Base-by-base conservation (phyloP, 1,140 invertebrate genomes). In the Drosophila arawakana region DNA sequence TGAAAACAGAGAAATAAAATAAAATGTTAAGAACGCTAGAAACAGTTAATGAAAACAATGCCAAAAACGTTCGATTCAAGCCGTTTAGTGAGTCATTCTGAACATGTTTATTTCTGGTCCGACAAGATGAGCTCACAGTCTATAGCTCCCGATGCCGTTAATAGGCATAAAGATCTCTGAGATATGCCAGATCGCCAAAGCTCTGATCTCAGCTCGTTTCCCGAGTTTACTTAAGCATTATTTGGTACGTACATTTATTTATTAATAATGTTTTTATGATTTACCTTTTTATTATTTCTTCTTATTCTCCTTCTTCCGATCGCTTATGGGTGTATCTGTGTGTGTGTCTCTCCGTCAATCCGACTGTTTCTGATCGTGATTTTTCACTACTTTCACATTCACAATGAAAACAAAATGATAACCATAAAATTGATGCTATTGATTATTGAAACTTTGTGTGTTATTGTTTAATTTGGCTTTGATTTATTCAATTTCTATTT, bases 61-160 rank as follows among this genome's bases (percentile, higher is more conserved):
- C 78, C 52, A 73, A 59, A 69, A 79, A 43, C 49, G 55, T 35
- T 81, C 62, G 44, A 72, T 61, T 13, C 15, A n/a, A n/a, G 7
- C 25, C 25, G 25, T 30, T 30, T n/a, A 15, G 59, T 84, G 81
- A 84, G 57, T 84, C 81, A 84, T 47, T 30, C 76, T 8, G 25
- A 81, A 85, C 83, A 79, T 86, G 82, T 88, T 73, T 73, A 43
- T 50, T 78, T 67, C 34, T 70, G 50, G 4, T 46, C 11, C 25
- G 37, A 59, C 54, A 52, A 72, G 82, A 86, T 85, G 81, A 85
- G 82, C 82, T 85, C 82, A 85, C 70, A 50, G 30, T 13, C 11
- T 43, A 35, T 47, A 58, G 69, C 59, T 21, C 3, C 35, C 63
- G 63, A 78, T 67, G 81, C 78, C 61, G 80, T 83, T 80, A 78